Base-by-base conservation (phyloP, 2,113 vertebrate genomes). In the Halcyon senegalensis region DNA sequence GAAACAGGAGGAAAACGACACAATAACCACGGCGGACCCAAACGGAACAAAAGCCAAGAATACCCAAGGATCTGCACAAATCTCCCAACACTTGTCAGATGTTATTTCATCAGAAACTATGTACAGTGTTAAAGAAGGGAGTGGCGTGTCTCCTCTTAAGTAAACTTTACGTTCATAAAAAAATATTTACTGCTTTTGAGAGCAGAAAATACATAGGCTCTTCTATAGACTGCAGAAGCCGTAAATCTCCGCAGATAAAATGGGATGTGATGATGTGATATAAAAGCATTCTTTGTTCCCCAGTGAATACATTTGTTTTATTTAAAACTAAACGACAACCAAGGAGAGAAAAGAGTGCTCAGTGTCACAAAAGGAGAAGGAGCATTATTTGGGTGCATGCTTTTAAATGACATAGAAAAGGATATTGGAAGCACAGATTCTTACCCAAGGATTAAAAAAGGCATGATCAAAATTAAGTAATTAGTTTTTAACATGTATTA, bases 261-360 rank as follows among this genome's bases (percentile, higher is more conserved):
- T 87, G 81, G 80, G 94, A 95, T 70, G 20, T 44, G 67, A 97
- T 87, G 87, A 92, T 90, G 81, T 55, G 96, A 96, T 92, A 93
- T 48, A 86, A 97, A 96, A 98, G 90, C 95, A 81, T 83, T 86
- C 97, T 97, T 95, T 95, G 94, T 87, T 83, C 93, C 93, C 92
- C 90, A 78, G 76, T 87, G 95, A 97, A 96, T 97, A 95, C 83
- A 94, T 94, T 95, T 93, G 91, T 97, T 98, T 97, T 95, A 95
- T 92, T 97, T 96, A 96, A 97, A 51, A 56, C 84, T 85, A 76
- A 63, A 96, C 21, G 75, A 84, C 93, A 91, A 90, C 89, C 85
- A 88, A 82, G 83, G 84, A 74, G 48, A 83, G 74, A 88, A 94
- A 94, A 69, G 66, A 59, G 83, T 14, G 5, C 24, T 84, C 13